phyloP scores from a whole-genome alignment of 2,888 invertebrate genomes.

The Mantis religiosa region DNA sequence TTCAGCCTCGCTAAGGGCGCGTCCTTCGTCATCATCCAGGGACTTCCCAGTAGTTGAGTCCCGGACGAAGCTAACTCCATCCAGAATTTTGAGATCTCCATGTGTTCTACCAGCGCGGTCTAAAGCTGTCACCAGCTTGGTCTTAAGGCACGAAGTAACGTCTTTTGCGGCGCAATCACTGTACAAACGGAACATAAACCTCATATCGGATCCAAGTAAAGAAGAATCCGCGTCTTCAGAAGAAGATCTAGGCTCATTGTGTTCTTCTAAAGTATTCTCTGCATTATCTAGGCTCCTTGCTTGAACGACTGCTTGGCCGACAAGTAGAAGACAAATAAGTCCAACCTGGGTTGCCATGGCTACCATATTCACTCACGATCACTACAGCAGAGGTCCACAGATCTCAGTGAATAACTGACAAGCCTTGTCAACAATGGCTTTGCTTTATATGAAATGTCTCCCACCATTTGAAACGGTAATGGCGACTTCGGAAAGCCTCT shows the following conservation, averaged over 20 bases:
- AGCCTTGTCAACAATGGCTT: neutral
- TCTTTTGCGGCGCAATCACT: conserved; percentile 67
- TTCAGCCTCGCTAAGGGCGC: conserved; percentile 53
- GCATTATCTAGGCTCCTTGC: neutral
- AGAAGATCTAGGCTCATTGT: neutral
- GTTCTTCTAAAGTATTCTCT: neutral
- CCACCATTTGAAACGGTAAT: neutral
- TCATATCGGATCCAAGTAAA: conserved; percentile 59
- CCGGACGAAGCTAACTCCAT: conserved; percentile 72
- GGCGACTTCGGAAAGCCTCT: neutral
- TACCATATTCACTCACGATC: neutral
- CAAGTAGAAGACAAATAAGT: neutral
- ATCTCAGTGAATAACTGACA: neutral
- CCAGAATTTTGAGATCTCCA: conserved; percentile 61
- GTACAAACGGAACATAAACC: conserved; percentile 72
- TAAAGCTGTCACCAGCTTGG: conserved; percentile 72
- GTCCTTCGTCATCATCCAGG: conserved; percentile 11
- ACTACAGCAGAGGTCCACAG: neutral
- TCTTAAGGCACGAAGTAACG: conserved; percentile 68
- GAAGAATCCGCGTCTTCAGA: conserved; percentile 39
- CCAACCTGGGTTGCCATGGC: neutral
- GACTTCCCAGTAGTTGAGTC: conserved; percentile 40
- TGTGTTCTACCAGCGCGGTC: conserved; percentile 63
- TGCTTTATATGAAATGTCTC: neutral
- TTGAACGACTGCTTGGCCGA: neutral